phyloP scores from a whole-genome alignment of 2,888 invertebrate species.

The Dicyrtomina minuta region DNA sequence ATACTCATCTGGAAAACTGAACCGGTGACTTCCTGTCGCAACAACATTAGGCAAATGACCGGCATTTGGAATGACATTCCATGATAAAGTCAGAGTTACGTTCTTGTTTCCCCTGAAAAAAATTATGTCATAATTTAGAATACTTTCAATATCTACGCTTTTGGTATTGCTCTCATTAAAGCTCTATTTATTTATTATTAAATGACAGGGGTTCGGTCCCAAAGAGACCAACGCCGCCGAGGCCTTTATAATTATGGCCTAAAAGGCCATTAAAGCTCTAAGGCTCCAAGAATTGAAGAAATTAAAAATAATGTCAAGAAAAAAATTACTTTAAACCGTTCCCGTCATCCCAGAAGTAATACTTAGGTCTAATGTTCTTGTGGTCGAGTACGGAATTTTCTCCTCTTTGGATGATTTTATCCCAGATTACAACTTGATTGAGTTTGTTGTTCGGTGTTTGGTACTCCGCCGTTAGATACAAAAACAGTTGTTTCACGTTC shows the following conservation, averaged over 20 bases:
- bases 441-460: constrained; percentile 80
- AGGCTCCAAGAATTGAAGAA: not conserved
- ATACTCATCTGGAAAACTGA: constrained; percentile 88
- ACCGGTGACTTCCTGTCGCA: constrained; percentile 78
- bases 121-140: constrained; percentile 45
- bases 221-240: too few species aligned
- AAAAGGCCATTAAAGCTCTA: not conserved
- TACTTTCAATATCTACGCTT: too few species aligned
- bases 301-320: not conserved
- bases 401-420: constrained; percentile 92
- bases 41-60: constrained; percentile 87
- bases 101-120: constrained; percentile 83
- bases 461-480: constrained; percentile 96
- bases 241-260: too few species aligned
- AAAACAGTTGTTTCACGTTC: constrained; percentile 97
- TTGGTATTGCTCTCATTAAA: too few species aligned
- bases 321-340: constrained; percentile 81
- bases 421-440: constrained; percentile 96
- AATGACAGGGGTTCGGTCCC: too few species aligned
- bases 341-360: constrained; percentile 99
- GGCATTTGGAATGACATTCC: constrained; percentile 99
- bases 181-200: too few species aligned
- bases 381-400: constrained; percentile 91
- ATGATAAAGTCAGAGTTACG: constrained; percentile 89
- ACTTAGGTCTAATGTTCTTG: constrained; percentile 93